A percentile compares a stretch with the other conserved stretches of the same genome.
Conservation (phyloP, 2,113 vertebrate genomes). For the Syngnathus floridae region DNA sequence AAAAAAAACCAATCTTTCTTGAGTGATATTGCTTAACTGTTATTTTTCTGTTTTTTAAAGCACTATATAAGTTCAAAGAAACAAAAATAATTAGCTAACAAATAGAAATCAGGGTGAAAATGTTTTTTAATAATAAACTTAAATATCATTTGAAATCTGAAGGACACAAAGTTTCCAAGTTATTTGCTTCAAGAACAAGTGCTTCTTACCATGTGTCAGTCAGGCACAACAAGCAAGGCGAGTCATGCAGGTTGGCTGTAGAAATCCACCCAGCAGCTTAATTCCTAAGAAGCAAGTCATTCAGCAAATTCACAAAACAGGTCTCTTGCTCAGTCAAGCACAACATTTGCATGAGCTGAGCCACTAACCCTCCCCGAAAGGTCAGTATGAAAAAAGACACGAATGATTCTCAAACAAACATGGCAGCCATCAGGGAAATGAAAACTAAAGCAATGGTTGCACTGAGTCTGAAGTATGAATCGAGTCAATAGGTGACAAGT, state of each 20-base stretch:
- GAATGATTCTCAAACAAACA: background rate
- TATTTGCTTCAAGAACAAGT: background rate
- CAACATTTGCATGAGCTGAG: background rate
- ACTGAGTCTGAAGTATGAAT: background rate
- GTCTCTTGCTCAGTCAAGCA: background rate
- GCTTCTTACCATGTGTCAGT: conserved; percentile 57
- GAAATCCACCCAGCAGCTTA: conserved; percentile 42
- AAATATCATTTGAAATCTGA: background rate
- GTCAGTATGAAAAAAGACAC: conserved; percentile 19
- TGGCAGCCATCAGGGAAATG: background rate
- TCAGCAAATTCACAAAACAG: background rate
- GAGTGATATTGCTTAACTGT: too few species aligned
- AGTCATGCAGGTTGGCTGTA: conserved; percentile 35
- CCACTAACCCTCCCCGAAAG: background rate
- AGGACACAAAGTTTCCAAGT: background rate
- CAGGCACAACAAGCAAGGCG: conserved; percentile 34
- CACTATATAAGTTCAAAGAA: too few species aligned
- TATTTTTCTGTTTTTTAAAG: too few species aligned
- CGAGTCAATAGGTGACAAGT: background rate
- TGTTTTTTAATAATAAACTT: too few species aligned
- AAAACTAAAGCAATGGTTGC: background rate
- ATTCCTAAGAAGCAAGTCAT: conserved; percentile 31
- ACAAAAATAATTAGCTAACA: too few species aligned
- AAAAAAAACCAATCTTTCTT: too few species aligned
- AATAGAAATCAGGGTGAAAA: too few species aligned